Base-by-base conservation (phyloP, 2,797 vertebrate species). In the Spheniscus humboldti region DNA sequence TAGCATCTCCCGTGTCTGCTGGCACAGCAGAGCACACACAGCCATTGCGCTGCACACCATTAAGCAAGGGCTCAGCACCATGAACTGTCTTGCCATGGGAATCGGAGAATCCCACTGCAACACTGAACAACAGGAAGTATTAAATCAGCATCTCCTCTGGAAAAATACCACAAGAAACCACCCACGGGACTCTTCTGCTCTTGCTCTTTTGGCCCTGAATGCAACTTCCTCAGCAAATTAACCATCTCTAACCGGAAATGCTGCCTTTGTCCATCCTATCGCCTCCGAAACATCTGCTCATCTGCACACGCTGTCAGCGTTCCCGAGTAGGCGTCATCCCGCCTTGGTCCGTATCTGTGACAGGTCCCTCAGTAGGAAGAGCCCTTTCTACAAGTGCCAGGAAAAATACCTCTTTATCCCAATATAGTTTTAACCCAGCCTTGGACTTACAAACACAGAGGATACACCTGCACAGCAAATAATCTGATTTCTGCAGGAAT, bases 81-180 rank as follows among this genome's bases (percentile, higher is more conserved):
- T 7, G 23, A 94, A 68, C 90, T 59, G 48, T 73, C 87, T 56
- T 77, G 64, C 25, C 64, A 80, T 75, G 63, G 68, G 81, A 91
- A 86, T 66, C 41, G 25, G 50, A 83, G 82, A 83, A 92, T 94
- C 88, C 81, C 80, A 48, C 68, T 52, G 43, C 75, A 91, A 62
- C 27, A 16, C 17, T 68, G 73, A 96, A 92, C 63, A 96, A 94
- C 77, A 95, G 93, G 93, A 97, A 96, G 66, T 13, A 90, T 68
- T 96, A 96, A 96, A 96, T 95, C 95, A 85, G 88, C 57, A 76
- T 93, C 84, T 73, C 18, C 89, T 89, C 92, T 78, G 87, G 68
- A 96, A 90, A 90, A 93, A 92, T 41, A 80, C 55, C 13, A 6
- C 87, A 73, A 84, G 57, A 81, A 95, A 84, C 66, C 73, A 84